Evolutionary conservation across 1,140 invertebrate genomes (phyloP).

Genomic region (Drosophila busckii): DNA sequence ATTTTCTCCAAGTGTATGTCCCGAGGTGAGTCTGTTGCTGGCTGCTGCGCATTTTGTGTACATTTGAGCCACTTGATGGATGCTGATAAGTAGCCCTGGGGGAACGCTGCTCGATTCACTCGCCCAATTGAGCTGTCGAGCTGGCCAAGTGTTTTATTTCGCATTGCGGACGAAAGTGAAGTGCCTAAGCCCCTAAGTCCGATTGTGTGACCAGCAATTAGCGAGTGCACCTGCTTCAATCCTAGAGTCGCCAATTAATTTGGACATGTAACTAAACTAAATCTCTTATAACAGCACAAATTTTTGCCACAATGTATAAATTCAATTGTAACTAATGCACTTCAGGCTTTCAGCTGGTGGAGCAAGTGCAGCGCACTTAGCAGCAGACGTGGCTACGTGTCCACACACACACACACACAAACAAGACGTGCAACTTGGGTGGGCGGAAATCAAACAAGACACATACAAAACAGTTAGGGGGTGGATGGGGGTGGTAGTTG

Average conservation of each 20-base stretch:
- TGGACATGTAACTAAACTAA: not conserved
- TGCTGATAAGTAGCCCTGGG: conserved; percentile 30
- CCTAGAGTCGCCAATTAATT: conserved; percentile 63
- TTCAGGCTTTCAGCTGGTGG: conserved; percentile 21
- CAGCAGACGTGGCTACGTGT: conserved; percentile 52
- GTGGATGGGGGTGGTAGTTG: conserved; percentile 9
- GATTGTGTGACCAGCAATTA: conserved; percentile 51
- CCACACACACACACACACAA: no score
- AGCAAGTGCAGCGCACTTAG: conserved; percentile 38
- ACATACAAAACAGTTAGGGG: conserved; percentile 40
- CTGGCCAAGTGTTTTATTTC: not conserved
- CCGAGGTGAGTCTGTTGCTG: conserved; percentile 1
- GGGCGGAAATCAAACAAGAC: conserved; percentile 67
- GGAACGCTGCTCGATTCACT: conserved; percentile 14
- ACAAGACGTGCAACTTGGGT: no score
- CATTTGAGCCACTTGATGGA: conserved; percentile 8
- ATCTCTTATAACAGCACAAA: conserved; percentile 30
- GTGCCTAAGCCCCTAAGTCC: conserved; percentile 25
- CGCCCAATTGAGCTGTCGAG: not conserved
- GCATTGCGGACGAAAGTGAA: conserved; percentile 10
- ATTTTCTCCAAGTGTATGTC: no score
- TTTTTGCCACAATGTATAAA: conserved; percentile 55
- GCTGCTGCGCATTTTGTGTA: conserved; percentile 15
- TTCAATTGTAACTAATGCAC: conserved; percentile 71
- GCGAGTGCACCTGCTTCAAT: conserved; percentile 43